phyloP scores from a whole-genome alignment of 2,888 invertebrate species.

The Amphimallon solstitiale region DNA sequence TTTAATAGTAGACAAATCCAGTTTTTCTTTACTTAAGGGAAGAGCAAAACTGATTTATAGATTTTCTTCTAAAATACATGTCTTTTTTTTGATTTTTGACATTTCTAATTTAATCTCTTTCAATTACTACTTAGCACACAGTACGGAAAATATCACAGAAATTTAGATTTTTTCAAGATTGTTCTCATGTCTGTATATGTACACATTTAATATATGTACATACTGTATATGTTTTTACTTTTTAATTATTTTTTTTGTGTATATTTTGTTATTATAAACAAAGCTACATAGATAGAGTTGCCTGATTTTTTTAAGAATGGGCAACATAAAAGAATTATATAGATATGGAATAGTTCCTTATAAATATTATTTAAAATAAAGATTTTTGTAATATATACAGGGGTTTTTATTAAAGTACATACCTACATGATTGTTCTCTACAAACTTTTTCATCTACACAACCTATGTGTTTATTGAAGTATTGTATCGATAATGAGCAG shows the following conservation, averaged over 20 bases:
- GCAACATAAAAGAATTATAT: no score
- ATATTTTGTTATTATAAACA: no score
- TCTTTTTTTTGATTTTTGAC: slow-evolving; percentile 16
- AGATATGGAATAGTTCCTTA: not conserved
- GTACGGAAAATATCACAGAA: slow-evolving; percentile 40
- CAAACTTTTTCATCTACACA: no score
- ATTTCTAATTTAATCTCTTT: slow-evolving; percentile 6
- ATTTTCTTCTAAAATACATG: no score
- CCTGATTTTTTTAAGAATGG: no score
- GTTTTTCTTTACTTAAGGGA: no score
- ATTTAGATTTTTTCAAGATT: slow-evolving; percentile 37
- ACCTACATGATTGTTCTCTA: no score
- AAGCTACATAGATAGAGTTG: no score
- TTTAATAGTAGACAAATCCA: no score
- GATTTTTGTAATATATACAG: not conserved
- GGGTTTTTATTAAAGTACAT: not conserved
- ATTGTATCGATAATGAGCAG: no score
- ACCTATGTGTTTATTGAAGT: no score
- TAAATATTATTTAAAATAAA: not conserved
- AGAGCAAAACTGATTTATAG: no score
- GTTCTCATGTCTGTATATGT: not conserved
- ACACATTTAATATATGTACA: not conserved
- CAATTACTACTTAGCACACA: not conserved
- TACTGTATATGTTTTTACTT: not conserved
- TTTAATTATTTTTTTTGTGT: not conserved